Conservation (phyloP, 2,888 invertebrate genomes). For the Chironomus tentans region DNA sequence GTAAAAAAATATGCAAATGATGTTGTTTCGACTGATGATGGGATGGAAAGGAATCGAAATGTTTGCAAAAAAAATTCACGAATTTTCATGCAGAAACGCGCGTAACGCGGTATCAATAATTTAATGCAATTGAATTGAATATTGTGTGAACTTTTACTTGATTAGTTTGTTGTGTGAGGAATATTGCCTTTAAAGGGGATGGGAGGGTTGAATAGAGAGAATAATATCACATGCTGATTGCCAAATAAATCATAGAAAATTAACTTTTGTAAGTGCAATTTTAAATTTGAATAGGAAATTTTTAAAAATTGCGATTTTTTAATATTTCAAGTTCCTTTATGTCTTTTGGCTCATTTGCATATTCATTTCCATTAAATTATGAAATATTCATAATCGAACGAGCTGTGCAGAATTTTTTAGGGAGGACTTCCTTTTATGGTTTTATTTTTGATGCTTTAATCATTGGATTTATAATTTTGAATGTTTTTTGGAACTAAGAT, state of each 20-base stretch:
- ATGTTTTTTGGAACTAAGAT: no score
- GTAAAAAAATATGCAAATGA: slow-evolving; percentile 19
- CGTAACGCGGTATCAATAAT: slow-evolving; percentile 8
- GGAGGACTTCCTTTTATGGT: no score
- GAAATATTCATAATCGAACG: no score
- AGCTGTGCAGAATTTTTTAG: no score
- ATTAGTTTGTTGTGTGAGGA: slow-evolving; percentile 1
- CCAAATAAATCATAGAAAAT: background rate
- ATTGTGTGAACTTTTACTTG: slow-evolving; percentile 18
- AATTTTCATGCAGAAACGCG: slow-evolving; percentile 18
- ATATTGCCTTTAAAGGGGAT: background rate
- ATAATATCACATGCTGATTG: background rate
- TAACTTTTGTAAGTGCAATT: no score
- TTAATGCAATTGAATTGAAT: slow-evolving; percentile 10
- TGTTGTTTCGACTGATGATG: slow-evolving; percentile 15
- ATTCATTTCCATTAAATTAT: no score
- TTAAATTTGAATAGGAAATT: no score
- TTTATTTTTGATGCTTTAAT: no score
- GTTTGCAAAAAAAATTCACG: background rate
- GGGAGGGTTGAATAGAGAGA: background rate
- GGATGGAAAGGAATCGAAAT: background rate
- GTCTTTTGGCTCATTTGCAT: no score
- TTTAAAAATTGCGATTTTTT: no score
- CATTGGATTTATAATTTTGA: no score
- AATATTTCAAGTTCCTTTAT: no score